Conservation (phyloP, 2,797 vertebrate genomes). For the Crocodylus rhombifer region DNA sequence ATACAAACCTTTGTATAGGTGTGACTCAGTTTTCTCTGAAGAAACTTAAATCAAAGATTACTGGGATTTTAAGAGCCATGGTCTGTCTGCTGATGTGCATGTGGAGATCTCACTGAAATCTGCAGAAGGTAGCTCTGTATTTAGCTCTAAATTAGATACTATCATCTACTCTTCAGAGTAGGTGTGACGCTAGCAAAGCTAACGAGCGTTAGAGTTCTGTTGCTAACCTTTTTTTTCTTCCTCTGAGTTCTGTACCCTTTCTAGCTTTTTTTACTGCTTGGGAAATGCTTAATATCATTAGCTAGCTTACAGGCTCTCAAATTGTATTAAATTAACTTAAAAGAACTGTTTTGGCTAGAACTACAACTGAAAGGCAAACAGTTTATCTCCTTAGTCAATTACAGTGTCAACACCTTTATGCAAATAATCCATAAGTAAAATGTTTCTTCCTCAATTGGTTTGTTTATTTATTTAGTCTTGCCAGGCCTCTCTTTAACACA, state of each 20-base stretch:
- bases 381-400: background rate
- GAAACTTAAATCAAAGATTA: constrained; percentile 64
- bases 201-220: background rate
- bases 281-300: background rate
- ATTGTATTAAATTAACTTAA: background rate
- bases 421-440: background rate
- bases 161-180: constrained; percentile 41
- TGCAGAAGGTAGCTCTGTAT: constrained; percentile 19
- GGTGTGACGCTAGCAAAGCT: constrained; percentile 14
- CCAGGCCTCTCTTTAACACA: background rate
- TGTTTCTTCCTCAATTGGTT: background rate
- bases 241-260: background rate
- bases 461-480: background rate
- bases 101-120: constrained; percentile 52
- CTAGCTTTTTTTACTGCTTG: background rate
- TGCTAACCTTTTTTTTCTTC: background rate
- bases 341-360: background rate
- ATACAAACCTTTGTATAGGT: constrained; percentile 39
- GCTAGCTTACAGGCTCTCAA: background rate
- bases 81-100: constrained; percentile 38
- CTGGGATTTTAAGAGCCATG: constrained; percentile 58
- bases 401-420: background rate
- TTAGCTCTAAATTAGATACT: constrained; percentile 38
- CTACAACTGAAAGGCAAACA: background rate
- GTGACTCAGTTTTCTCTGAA: constrained; percentile 59